Conservation (phyloP, 2,888 invertebrate species). For the Tromatobia lineatoria region DNA sequence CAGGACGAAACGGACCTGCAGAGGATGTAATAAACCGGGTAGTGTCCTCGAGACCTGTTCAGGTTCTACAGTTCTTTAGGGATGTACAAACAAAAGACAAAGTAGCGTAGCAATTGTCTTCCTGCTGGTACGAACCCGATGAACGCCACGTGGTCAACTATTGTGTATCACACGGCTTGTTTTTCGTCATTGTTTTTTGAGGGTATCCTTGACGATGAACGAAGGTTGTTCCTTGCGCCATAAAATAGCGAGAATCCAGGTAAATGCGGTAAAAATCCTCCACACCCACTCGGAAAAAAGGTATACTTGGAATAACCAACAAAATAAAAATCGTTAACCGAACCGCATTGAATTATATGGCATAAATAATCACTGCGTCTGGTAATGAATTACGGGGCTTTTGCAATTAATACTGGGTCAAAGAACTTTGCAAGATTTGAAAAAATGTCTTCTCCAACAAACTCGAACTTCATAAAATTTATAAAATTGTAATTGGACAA, state of each 20-base stretch:
- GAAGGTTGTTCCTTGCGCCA: slow-evolving; percentile 13
- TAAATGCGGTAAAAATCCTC: slow-evolving; percentile 41
- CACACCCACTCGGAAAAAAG: slow-evolving; percentile 11
- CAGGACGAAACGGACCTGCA: slow-evolving; percentile 35
- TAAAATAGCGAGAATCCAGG: background rate
- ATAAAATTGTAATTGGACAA: too few species aligned
- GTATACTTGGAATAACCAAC: too few species aligned
- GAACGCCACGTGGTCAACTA: slow-evolving; percentile 16
- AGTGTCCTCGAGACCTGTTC: slow-evolving; percentile 40
- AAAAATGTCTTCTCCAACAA: too few species aligned
- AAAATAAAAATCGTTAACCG: too few species aligned
- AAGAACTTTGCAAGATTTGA: too few species aligned
- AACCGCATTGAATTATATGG: too few species aligned
- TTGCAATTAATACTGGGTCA: too few species aligned
- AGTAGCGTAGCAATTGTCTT: slow-evolving; percentile 37
- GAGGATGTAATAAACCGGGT: slow-evolving; percentile 9
- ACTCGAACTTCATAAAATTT: too few species aligned
- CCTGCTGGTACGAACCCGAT: slow-evolving; percentile 41
- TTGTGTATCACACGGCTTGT: slow-evolving; percentile 33
- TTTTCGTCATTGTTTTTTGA: slow-evolving; percentile 35
- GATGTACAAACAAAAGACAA: slow-evolving; percentile 46
- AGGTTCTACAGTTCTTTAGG: slow-evolving; percentile 25
- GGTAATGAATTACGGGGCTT: too few species aligned
- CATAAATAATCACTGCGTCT: too few species aligned
- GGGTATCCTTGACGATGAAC: slow-evolving; percentile 35